Evolutionary conservation across 1,140 invertebrate genomes (phyloP).

Genomic region (Saccostrea echinata): DNA sequence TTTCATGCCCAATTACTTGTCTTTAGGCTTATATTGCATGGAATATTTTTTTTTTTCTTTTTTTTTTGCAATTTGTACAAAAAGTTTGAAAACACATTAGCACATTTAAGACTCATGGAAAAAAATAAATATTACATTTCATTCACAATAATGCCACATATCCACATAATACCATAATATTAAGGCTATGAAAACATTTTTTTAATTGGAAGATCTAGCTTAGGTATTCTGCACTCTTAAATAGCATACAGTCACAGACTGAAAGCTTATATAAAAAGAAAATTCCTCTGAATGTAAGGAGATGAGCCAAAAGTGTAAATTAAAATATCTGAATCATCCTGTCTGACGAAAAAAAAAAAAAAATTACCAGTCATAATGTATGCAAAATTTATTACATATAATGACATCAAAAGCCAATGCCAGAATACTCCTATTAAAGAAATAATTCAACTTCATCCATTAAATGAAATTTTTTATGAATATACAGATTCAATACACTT

Average conservation of each 20-base stretch:
- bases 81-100: conserved; percentile 1
- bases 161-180: not conserved
- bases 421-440: conserved; percentile 4
- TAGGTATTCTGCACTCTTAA: conserved; percentile 6
- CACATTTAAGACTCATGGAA: not conserved
- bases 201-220: not conserved
- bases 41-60: no score
- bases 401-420: not conserved
- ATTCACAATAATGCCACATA: not conserved
- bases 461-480: conserved; percentile 5
- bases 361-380: not conserved
- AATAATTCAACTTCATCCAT: conserved; percentile 12
- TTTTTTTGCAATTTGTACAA: not conserved
- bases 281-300: not conserved
- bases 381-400: conserved; percentile 9
- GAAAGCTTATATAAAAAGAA: not conserved
- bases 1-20: conserved; percentile 2
- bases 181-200: not conserved
- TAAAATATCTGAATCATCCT: conserved; percentile 3
- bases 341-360: not conserved
- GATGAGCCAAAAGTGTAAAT: not conserved
- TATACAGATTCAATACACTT: conserved; percentile 13
- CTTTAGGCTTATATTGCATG: not conserved
- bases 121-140: not conserved
- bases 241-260: not conserved